Evolutionary conservation across 2,113 vertebrate species (phyloP).

Genomic region (Pimephales promelas): DNA sequence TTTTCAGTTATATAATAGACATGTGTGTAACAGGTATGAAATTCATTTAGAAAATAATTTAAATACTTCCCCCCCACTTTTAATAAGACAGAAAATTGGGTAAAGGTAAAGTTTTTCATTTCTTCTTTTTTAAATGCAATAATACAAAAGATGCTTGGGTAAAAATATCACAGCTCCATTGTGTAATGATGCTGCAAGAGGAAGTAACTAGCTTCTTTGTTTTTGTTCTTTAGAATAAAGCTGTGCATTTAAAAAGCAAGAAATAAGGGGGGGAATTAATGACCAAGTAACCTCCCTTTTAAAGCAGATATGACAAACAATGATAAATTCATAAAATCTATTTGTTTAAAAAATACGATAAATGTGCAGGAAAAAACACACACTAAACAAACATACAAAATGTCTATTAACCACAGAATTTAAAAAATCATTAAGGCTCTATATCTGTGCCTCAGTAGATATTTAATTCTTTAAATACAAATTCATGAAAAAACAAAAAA

Average conservation of each 20-base stretch:
- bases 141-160: neutral
- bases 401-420: neutral
- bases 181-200: neutral
- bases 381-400: slow-evolving; percentile 5
- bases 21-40: neutral
- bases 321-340: neutral
- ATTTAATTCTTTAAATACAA: neutral
- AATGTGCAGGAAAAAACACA: neutral
- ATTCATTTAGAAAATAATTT: slow-evolving; percentile 6
- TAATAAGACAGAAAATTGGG: neutral
- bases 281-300: neutral
- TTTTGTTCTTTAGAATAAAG: neutral
- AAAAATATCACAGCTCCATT: neutral
- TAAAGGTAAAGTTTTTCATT: neutral
- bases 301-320: neutral
- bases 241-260: neutral
- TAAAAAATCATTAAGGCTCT: neutral
- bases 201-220: neutral
- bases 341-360: neutral
- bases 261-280: neutral
- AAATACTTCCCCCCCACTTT: neutral
- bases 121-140: neutral
- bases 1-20: neutral
- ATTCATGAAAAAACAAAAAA: neutral
- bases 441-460: neutral